Base-by-base conservation (phyloP, 2,797 vertebrate genomes). In the Brachyrhaphis roseni region DNA sequence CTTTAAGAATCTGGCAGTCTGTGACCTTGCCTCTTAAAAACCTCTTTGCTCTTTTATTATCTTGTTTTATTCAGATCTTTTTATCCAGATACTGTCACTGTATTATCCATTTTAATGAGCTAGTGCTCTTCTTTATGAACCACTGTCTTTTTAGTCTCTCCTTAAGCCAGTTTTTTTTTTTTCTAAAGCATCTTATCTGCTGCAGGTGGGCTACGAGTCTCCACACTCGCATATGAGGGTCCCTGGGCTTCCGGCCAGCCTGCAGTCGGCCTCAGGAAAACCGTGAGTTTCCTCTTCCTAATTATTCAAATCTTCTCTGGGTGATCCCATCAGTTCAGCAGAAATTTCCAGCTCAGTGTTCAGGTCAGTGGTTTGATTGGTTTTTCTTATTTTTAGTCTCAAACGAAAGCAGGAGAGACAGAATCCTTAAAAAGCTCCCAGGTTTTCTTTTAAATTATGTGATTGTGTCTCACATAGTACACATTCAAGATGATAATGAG, bases 241-340 rank as follows among this genome's bases (percentile, higher is more conserved):
- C 79, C 94, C 95, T 0, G 95, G 96, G 72, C 94, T 97, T 74
- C 95, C 96, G 16, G 95, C 96, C 68, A 93, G 96, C 75, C 93
- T 98, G 91, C 97, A 96, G 71, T 91, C 95, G 45, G 92, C 95
- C 39, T 88, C 95, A 0, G 93, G 96, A 87, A 96, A 97, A 77
- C 95, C 95, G 96, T 96, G 85, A 94, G 96, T 94, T 83, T 79
- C 55, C 78, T 55, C 43, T 45, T 23, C 49, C 47, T n/a, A 34
- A 71, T 81, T 79, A 15, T 51, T 68, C 18, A 76, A 45, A 81
- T 80, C 72, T 73, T 87, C 78, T 64, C 84, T 77, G 84, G 41
- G 23, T 20, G 11, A 20, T 20, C 18, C 15, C 3, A 20, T 10
- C 16, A 18, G 62, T 23, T 66, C 16, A 36, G 64, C 36, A 68